Evolutionary conservation across 2,797 vertebrate species (phyloP), one percentile per base, ranked within the genome.

Genomic region (Lagocephalus sceleratus): DNA sequence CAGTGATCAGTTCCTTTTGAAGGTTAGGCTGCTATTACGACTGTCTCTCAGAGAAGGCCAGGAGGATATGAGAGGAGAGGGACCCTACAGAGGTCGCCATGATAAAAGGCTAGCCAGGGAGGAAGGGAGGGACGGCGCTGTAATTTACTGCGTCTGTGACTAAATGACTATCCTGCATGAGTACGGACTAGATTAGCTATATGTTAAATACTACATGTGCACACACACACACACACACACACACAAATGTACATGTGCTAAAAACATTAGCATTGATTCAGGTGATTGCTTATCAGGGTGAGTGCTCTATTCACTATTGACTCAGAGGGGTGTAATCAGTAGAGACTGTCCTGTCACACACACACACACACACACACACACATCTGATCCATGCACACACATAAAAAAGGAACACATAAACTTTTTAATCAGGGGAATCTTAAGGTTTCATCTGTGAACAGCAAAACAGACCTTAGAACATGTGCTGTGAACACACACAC

Each of bases 301-400:
- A 91, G 89, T 91, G 90, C 89, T 87, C 88, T 88, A 88, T 89
- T 91, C 86, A 84, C 79, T 85, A 91, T 90, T 86, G 91, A 89
- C 81, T 68, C 49, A 57, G 61, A 63, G 76, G 70, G 75, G 79
- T 81, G 84, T 88, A 90, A 88, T 90, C 84, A 88, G 85, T 47
- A 55, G 57, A 82, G 78, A 78, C 81, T 60, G 67, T 65, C 63
- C 66, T 63, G 16, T 57, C 58, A 45, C 17, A 45, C 47, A 14
- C 29, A 21, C 21, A 56, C 21, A 53, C 42, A 44, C 45, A 66
- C n/a, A 61, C 54, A 61, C 47, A 57, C 62, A 56, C 57, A 71
- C 55, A 69, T n/a, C n/a, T n/a, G n/a, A n/a, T n/a, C n/a, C n/a
- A n/a, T n/a, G n/a, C 62, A 51, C 43, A 54, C 43, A 45, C 57